Base-by-base conservation (phyloP, 2,888 invertebrate species). In the Bombylius major region DNA sequence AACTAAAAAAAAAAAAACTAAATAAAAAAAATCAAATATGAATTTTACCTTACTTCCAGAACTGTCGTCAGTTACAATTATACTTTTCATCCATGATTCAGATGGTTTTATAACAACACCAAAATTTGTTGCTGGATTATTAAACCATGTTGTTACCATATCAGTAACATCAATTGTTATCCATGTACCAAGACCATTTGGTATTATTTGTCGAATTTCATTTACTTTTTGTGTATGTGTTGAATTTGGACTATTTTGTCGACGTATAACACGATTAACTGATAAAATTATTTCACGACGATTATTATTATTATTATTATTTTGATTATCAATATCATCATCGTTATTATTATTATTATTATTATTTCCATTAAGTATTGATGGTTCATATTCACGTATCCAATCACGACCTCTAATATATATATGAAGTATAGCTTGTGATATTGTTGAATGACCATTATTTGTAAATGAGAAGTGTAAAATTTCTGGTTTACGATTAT, bases 91-190 rank as follows among this genome's bases (percentile, higher is more conserved):
- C 73, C 75, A 82, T 61, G 78, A 78, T 69, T 78, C 82, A 67
- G 79, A 79, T 62, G 80, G 82, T 71, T 85, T 86, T 62, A 92
- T 79, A 32, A 87, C 81, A 65, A 92, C 82, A 47, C 89, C 89
- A 64, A 86, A 80, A 68, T 86, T 87, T 65, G 85, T 83, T 56
- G 83, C 77, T 5, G 86, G 84, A 68, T 83, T 79, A 62, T 82
- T 82, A 70, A 87, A 83, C 84, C 89, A 90, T 64, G 86, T 84
- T 51, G 81, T 79, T 44, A 89, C 83, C 75, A 89, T 80, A 50
- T 81, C 80, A 49, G 84, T 83, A 8, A 90, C 77, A 65, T 90
- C 87, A 52, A 90, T 75, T 63, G 82, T 82, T 60, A 89, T 74
- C 89, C 89, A 90, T 54, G 69, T 63, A 0, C 74, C 75, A 34